Evolutionary conservation across 2,888 invertebrate genomes (phyloP).

Genomic region (Carcina quercana): DNA sequence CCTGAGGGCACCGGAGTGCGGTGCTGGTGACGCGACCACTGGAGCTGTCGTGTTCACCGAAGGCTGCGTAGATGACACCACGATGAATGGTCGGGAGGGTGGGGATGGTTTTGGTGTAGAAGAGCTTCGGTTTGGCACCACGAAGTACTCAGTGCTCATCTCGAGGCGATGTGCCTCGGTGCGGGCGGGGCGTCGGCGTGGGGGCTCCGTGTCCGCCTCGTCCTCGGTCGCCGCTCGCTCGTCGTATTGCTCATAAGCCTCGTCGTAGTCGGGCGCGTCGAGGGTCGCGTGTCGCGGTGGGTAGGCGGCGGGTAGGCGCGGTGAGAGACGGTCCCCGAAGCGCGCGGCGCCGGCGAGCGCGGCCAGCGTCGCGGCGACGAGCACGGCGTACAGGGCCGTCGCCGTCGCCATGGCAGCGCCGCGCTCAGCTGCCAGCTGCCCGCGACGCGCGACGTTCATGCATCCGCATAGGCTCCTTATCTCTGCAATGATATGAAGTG

Average conservation of each 20-base stretch:
- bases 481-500: conserved; percentile 46
- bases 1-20: conserved; percentile 64
- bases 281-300: conserved; percentile 49
- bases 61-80: conserved; percentile 30
- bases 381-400: conserved; percentile 45
- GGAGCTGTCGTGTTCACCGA: conserved; percentile 36
- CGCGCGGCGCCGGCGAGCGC: conserved; percentile 45
- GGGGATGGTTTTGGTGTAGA: conserved; percentile 38
- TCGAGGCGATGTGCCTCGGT: conserved; percentile 77
- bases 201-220: conserved; percentile 33
- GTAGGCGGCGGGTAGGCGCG: conserved; percentile 56
- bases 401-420: conserved; percentile 53
- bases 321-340: conserved; percentile 58
- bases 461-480: conserved; percentile 41
- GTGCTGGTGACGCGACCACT: conserved; percentile 28
- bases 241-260: conserved; percentile 48
- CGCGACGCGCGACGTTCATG: conserved; percentile 37
- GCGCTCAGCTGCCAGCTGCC: conserved; percentile 54
- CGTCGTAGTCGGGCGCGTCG: conserved; percentile 46
- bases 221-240: conserved; percentile 38
- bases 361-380: conserved; percentile 46
- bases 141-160: conserved; percentile 90
- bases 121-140: conserved; percentile 76
- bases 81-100: conserved; percentile 38
- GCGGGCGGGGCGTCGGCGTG: conserved; percentile 48